Evolutionary conservation across 2,113 vertebrate species (phyloP).

Genomic region (Capreolus pygargus): DNA sequence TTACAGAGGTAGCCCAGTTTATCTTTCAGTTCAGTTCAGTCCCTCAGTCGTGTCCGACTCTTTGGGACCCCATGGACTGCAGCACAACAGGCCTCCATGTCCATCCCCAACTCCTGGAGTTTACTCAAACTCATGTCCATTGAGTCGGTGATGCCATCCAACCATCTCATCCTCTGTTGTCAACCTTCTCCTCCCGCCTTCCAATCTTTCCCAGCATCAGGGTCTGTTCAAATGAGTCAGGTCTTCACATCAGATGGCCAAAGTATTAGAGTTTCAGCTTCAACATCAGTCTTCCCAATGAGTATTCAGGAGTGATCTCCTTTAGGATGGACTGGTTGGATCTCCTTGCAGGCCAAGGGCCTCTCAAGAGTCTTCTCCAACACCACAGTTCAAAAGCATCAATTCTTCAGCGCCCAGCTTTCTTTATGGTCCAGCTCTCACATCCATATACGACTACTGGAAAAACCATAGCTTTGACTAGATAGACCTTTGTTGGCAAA

Average conservation of each 20-base stretch:
- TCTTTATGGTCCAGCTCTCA: background rate
- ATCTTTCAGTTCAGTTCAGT: background rate
- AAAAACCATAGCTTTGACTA: background rate
- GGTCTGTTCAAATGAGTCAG: background rate
- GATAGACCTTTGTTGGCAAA: background rate
- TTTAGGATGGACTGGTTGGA: background rate
- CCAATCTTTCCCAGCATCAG: background rate
- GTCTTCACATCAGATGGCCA: background rate
- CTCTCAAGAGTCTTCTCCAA: background rate
- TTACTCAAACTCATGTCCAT: background rate
- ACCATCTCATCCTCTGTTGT: background rate
- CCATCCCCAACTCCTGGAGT: background rate
- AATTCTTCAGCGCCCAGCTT: background rate
- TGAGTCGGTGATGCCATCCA: background rate
- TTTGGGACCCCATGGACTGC: background rate
- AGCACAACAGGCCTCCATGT: background rate
- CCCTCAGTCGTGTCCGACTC: fast-evolving
- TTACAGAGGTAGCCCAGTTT: background rate
- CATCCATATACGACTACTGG: background rate
- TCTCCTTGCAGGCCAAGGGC: background rate
- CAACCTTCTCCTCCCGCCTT: background rate
- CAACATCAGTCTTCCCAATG: background rate
- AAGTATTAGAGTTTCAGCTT: background rate
- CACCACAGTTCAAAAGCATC: background rate
- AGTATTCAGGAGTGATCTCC: background rate